phyloP scores from a whole-genome alignment of 2,888 invertebrate species.

The Callyntrura sp. region DNA sequence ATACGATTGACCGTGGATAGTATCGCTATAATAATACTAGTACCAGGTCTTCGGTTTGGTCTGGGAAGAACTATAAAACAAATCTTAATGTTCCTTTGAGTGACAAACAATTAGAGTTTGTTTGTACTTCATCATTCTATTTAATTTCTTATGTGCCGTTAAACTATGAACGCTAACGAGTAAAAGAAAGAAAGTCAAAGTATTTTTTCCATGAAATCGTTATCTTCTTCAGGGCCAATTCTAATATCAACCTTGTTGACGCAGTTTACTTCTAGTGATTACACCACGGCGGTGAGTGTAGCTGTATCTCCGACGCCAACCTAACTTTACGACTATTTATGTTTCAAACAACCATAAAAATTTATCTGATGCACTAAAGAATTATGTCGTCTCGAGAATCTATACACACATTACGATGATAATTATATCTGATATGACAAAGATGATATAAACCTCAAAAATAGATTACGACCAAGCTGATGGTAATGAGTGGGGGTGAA shows the following conservation, averaged over 20 bases:
- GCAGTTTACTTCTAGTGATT: constrained; percentile 4
- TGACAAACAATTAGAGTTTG: no score
- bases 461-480: constrained; percentile 6
- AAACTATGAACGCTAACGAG: not conserved
- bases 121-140: no score
- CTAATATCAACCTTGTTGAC: not conserved
- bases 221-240: not conserved
- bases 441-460: constrained; percentile 6
- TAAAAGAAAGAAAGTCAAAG: not conserved
- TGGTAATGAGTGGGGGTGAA: not conserved
- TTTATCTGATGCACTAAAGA: constrained; percentile 11
- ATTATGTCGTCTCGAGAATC: not conserved
- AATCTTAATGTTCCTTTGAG: no score
- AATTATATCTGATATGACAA: not conserved
- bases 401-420: not conserved
- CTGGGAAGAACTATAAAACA: no score
- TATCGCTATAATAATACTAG: no score
- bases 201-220: not conserved
- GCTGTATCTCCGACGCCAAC: not conserved
- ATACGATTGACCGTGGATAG: no score
- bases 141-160: not conserved
- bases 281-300: not conserved
- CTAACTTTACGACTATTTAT: not conserved
- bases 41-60: no score
- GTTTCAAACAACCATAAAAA: constrained; percentile 21